Percentiles rank a stretch among this genome's conserved stretches.
These are phyloP conservation scores for Ladona fulva DNA, from an alignment of 1,140 invertebrate genomes.

Conservation along the genomic window DNA sequence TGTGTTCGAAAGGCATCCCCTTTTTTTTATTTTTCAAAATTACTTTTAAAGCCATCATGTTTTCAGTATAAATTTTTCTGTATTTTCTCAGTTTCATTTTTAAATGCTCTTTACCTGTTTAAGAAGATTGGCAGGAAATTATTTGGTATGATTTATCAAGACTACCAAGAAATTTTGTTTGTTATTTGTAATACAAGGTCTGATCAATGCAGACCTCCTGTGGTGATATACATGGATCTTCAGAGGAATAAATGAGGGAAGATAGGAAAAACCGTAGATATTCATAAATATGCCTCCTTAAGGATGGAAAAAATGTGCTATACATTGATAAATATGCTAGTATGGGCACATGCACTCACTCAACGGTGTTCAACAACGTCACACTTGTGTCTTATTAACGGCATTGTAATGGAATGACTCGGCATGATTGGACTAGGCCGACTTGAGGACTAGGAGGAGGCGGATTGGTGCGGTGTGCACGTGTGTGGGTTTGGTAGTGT, in stretches of 20 bases:
- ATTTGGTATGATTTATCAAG: slow-evolving; percentile 10
- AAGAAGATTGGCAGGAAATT: neutral
- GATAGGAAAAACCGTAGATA: neutral
- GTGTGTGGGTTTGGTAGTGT: slow-evolving; percentile 3
- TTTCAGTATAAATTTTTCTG: neutral
- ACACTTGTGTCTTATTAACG: slow-evolving; percentile 9
- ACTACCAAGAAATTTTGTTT: slow-evolving; percentile 3
- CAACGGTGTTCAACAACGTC: slow-evolving; percentile 7
- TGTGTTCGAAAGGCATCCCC: neutral
- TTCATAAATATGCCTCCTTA: slow-evolving; percentile 10
- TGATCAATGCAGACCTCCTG: neutral
- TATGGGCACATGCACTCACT: slow-evolving; percentile 3
- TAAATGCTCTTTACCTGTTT: neutral
- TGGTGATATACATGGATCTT: slow-evolving; percentile 4
- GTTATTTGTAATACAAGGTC: neutral
- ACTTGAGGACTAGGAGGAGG: neutral
- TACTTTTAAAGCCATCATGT: neutral
- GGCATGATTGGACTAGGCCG: neutral
- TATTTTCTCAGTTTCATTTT: neutral
- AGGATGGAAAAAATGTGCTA: slow-evolving; percentile 1
- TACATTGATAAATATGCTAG: slow-evolving; percentile 1
- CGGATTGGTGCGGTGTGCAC: neutral
- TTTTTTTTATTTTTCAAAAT: neutral
- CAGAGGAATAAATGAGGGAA: neutral
- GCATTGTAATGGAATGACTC: slow-evolving; percentile 4